phyloP scores from a whole-genome alignment of 2,888 invertebrate species.

The Dryadula phaetusa region DNA sequence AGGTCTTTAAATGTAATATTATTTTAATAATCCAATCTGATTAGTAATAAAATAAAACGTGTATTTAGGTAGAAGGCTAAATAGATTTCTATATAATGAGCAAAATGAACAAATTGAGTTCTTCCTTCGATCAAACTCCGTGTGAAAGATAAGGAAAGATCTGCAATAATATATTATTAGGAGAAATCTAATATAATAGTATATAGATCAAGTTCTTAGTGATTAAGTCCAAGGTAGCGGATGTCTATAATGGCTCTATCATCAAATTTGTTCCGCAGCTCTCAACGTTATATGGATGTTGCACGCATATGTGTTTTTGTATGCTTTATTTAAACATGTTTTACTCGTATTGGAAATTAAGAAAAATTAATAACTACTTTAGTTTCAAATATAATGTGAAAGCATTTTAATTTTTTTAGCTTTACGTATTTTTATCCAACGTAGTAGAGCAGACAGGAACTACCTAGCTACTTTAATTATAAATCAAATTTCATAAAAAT shows the following conservation, averaged over 20 bases:
- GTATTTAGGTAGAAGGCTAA: neutral
- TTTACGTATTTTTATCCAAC: too few species aligned
- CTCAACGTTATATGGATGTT: neutral
- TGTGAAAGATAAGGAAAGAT: slow-evolving; percentile 25
- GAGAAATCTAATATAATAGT: slow-evolving; percentile 24
- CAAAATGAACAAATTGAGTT: slow-evolving; percentile 11
- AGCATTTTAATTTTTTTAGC: too few species aligned
- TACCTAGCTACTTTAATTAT: too few species aligned
- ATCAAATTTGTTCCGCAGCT: slow-evolving; percentile 22
- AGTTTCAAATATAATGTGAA: too few species aligned
- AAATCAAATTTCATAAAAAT: too few species aligned
- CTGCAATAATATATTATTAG: slow-evolving; percentile 21
- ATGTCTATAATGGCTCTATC: slow-evolving; percentile 23
- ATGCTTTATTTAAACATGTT: neutral
- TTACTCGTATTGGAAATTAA: too few species aligned
- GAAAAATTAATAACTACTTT: too few species aligned
- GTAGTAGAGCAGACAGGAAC: too few species aligned
- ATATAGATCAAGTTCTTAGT: slow-evolving; percentile 28
- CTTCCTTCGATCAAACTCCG: slow-evolving; percentile 19
- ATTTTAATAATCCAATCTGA: too few species aligned
- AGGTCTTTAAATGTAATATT: too few species aligned
- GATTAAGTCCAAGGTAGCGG: slow-evolving; percentile 34
- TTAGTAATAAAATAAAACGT: too few species aligned
- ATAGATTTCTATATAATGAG: slow-evolving; percentile 14
- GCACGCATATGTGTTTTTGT: neutral